A percentile compares a stretch with the other conserved stretches of the same genome.
Evolutionary conservation across 2,888 invertebrate genomes (phyloP).

Genomic region (Watsonalla cultraria): DNA sequence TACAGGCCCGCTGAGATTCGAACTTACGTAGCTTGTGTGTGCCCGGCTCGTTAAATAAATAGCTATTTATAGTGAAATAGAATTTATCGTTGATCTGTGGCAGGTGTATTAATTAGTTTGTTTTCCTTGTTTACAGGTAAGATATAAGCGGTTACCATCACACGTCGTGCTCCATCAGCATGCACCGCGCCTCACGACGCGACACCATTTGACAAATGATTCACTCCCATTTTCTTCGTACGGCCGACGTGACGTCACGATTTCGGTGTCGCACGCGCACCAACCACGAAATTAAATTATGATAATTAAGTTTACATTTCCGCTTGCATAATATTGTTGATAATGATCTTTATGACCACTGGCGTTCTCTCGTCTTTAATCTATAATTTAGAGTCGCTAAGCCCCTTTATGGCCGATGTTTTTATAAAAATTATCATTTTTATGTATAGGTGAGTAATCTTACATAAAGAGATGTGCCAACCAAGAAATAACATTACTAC

Average conservation of each 20-base stretch:
- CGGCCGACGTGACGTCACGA: constrained; percentile 72
- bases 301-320: constrained; percentile 52
- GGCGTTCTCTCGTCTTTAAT: neutral
- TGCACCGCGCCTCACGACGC: constrained; percentile 60
- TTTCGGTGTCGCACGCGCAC: constrained; percentile 62
- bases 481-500: no score
- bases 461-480: neutral
- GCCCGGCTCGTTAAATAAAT: no score
- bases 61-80: no score
- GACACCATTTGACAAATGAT: constrained; percentile 68
- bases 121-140: constrained; percentile 48
- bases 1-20: no score
- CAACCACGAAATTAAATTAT: constrained; percentile 59
- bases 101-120: constrained; percentile 12
- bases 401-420: neutral
- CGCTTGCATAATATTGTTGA: constrained; percentile 40
- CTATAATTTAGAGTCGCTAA: neutral
- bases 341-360: constrained; percentile 1
- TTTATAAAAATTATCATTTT: neutral
- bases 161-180: constrained; percentile 58
- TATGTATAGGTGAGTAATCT: neutral
- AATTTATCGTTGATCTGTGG: constrained; percentile 25
- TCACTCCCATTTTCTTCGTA: constrained; percentile 60
- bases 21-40: no score
- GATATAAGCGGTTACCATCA: constrained; percentile 20